These are phyloP conservation scores for Agonopterix subpropinquella DNA, from an alignment of 2,888 invertebrate genomes.

Conservation along the genomic window DNA sequence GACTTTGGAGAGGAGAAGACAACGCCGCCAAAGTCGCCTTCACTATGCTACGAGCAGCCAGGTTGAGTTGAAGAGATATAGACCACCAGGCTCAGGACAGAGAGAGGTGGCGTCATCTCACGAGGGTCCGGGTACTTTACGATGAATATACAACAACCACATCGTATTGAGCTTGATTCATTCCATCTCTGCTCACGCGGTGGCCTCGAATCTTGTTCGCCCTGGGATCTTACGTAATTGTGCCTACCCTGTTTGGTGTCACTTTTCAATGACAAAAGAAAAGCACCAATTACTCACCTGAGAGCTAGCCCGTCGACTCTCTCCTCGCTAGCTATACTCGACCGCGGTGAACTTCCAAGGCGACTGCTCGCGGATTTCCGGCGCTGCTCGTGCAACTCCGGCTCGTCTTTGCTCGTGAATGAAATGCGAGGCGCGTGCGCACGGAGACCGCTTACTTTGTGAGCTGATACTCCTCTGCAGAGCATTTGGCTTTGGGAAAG, in stretches of 20 bases:
- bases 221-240: background rate
- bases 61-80: too few relatives aligned
- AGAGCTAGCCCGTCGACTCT: slow-evolving; percentile 75
- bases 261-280: background rate
- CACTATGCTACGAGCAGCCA: too few relatives aligned
- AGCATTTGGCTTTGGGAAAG: slow-evolving; percentile 60
- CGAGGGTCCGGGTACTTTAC: too few relatives aligned
- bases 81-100: too few relatives aligned
- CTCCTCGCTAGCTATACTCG: slow-evolving; percentile 66
- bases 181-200: too few relatives aligned
- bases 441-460: slow-evolving; percentile 60
- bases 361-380: slow-evolving; percentile 66
- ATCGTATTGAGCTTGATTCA: too few relatives aligned
- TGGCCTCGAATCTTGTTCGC: too few relatives aligned
- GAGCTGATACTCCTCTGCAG: slow-evolving; percentile 58
- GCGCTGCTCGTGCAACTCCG: slow-evolving; percentile 48
- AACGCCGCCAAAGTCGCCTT: too few relatives aligned
- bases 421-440: slow-evolving; percentile 64
- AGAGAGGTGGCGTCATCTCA: too few relatives aligned
- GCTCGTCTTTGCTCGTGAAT: slow-evolving; percentile 58
- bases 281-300: slow-evolving; percentile 64
- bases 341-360: slow-evolving; percentile 60
- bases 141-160: too few relatives aligned
- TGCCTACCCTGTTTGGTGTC: too few relatives aligned
- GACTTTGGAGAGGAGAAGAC: too few relatives aligned